Base-by-base conservation (phyloP, 2,113 vertebrate genomes). In the Labeo catla region DNA sequence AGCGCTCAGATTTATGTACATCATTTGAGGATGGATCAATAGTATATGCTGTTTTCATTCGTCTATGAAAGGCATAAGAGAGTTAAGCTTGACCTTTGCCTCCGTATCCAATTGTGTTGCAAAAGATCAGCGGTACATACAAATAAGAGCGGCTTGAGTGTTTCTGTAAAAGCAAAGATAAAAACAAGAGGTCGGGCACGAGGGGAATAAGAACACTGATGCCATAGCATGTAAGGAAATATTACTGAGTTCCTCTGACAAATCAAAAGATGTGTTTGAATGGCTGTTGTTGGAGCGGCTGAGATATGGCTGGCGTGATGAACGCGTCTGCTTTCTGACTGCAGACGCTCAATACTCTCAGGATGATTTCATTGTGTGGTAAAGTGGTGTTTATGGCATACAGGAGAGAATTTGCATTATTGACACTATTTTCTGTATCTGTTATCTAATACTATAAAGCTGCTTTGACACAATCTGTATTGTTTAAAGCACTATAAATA, bases 41-140 rank as follows among this genome's bases (percentile, higher is more conserved):
- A 88, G 65, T 50, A 76, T 76, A 52, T 82, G 73, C 54, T 76
- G 54, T 78, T 85, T 66, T 68, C 34, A 57, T 81, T 49, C n/a
- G 7, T 47, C 59, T 28, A 81, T 49, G 79, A 83, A 83, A 63
- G 70, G 72, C 72, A 83, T 66, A 66, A 66, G 70, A 86, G 78
- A 76, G 78, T 88, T 86, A 83, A 49, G 57, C 36, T 68, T 88
- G 87, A 88, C 87, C 87, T 88, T 88, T 88, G 77, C 70, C 82
- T 80, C 63, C 1, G 1, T 54, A 72, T 86, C 65, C 84, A 80
- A 78, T 86, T 86, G 87, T 72, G 79, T 83, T 68, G 84, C 54
- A 74, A 83, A 86, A 85, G 63, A 86, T 76, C 72, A 78, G 81
- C 12, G 83, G 23, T 68, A 85, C 63, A 86, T 85, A 86, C 87